Evolutionary conservation across 53 echinoderm and acorn worm genomes (phyloP), one percentile per base, ranked within the genome.

Genomic region (Paracentrotus lividus): DNA sequence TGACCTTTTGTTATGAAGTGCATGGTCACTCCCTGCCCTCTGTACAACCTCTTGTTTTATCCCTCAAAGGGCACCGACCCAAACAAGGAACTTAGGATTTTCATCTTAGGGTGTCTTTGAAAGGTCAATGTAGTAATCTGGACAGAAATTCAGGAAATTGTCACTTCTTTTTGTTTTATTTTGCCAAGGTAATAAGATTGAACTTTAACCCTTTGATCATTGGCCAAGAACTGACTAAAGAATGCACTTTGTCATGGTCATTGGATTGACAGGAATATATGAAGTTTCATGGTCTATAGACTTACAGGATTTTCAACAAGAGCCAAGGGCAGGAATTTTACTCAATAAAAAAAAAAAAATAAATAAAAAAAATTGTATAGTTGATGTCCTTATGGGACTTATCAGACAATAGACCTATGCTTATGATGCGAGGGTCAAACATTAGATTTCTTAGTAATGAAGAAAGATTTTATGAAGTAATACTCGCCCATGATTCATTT

Each of bases 1-100:
- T n/a, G 81, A 81, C 81, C 27, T 12, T 81, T 42, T 42, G 42
- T 76, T 21, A 42, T 76, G 44, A 8, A 81, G 20, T 21, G 18
- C 47, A 45, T 81, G 81, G 81, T 81, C 81, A 81, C 47, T 81
- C 81, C 33, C 27, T 81, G 81, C 24, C 81, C 81, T 81, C 81
- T n/a, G 45, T 10, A 47, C 47, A 81, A 81, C 81, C 81, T 81
- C 27, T 81, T 81, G 81, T 55, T 87, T 87, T 87, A 87, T 87
- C 87, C 87, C 87, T 87, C 87, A 87, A 87, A 87, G 55, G 87
- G 44, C 87, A 57, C 87, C 87, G 87, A 87, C 87, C 55, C 1
- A 87, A 87, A 87, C 87, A 87, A 31, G 87, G 55, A 87, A 87
- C 55, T 38, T 0, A 0, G 21, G 87, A 57, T 55, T 87, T 87